Conservation (phyloP, 2,888 invertebrate genomes). For the Mystacides longicornis region DNA sequence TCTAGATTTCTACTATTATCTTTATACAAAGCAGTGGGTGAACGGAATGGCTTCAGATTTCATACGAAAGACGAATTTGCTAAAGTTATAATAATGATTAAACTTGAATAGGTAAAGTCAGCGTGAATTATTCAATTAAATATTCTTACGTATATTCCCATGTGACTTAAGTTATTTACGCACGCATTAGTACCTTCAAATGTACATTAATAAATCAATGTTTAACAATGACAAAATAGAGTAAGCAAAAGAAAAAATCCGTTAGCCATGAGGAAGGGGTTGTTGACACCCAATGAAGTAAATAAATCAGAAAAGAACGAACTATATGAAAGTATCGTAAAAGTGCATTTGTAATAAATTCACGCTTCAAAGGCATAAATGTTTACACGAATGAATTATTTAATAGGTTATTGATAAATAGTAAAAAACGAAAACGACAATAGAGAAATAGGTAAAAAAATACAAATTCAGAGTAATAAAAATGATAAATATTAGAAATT, state of each 20-base stretch:
- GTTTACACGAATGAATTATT: not conserved
- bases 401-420: not conserved
- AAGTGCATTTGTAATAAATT: not conserved
- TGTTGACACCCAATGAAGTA: constrained; percentile 1
- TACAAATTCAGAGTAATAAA: no score
- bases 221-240: not conserved
- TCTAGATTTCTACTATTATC: no score
- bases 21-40: not conserved
- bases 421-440: no score
- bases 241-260: not conserved
- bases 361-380: not conserved
- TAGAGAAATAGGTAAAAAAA: no score
- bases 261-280: not conserved
- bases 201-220: not conserved
- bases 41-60: not conserved
- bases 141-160: not conserved
- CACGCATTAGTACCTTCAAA: no score
- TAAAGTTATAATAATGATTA: no score
- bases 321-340: not conserved
- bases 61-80: not conserved
- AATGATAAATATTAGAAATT: not conserved
- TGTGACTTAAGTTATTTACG: no score
- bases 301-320: not conserved
- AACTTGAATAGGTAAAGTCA: not conserved
- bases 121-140: not conserved